Conservation (phyloP, 2,888 invertebrate genomes). For the Sisyra nigra region DNA sequence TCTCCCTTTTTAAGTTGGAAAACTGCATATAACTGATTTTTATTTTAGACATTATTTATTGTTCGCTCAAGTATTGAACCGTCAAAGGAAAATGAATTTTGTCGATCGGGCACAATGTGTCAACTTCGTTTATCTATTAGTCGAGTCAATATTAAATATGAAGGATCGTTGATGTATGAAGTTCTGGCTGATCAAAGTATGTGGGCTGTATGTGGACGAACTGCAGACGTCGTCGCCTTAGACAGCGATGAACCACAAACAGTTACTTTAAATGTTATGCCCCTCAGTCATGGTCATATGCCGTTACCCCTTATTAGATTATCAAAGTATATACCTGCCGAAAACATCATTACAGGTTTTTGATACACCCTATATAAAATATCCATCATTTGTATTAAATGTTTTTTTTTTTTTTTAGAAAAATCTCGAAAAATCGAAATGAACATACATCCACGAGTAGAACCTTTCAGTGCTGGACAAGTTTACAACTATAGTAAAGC, state of each 20-base stretch:
- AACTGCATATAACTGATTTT: slow-evolving; percentile 11
- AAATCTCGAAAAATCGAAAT: slow-evolving; percentile 28
- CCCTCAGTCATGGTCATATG: slow-evolving; percentile 75
- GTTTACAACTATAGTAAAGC: slow-evolving; percentile 88
- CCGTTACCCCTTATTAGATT: slow-evolving; percentile 77
- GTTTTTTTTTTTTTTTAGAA: slow-evolving; percentile 19
- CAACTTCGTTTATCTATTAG: slow-evolving; percentile 60
- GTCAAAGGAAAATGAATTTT: slow-evolving; percentile 65
- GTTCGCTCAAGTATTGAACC: slow-evolving; percentile 66
- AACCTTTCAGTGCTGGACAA: slow-evolving; percentile 81
- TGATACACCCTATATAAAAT: not conserved
- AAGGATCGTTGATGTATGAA: slow-evolving; percentile 74
- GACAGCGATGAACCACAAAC: slow-evolving; percentile 49
- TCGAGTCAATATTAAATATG: slow-evolving; percentile 15
- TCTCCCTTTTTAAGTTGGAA: too few species aligned
- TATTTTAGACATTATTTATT: slow-evolving; percentile 58
- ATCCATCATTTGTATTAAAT: slow-evolving; percentile 4
- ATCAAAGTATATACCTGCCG: slow-evolving; percentile 78
- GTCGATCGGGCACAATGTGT: slow-evolving; percentile 78
- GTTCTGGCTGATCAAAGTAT: slow-evolving; percentile 80
- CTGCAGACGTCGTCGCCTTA: slow-evolving; percentile 57
- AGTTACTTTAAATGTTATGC: slow-evolving; percentile 81
- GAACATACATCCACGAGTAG: slow-evolving; percentile 55
- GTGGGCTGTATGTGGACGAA: slow-evolving; percentile 87
- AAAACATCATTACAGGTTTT: slow-evolving; percentile 18